Percentiles rank a stretch among this genome's conserved stretches.
These are phyloP conservation scores for Heliornis fulica DNA, from an alignment of 2,113 vertebrate species.

Conservation along the genomic window DNA sequence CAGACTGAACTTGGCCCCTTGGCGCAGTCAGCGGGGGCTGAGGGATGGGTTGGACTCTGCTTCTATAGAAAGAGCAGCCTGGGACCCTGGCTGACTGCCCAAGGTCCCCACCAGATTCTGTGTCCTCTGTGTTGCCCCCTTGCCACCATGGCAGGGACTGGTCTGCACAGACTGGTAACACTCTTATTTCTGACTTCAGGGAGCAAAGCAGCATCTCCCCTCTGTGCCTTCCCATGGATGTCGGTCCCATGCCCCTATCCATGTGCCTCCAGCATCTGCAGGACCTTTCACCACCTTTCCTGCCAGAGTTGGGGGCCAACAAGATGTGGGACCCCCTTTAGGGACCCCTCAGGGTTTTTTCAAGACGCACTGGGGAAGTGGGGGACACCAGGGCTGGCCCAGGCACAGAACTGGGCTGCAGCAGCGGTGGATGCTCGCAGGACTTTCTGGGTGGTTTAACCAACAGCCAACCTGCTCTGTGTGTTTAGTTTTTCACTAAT, in stretches of 20 bases:
- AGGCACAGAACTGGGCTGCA: rapidly evolving
- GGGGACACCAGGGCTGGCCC: not conserved
- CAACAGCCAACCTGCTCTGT: not conserved
- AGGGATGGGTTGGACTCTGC: not conserved
- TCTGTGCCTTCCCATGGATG: not conserved
- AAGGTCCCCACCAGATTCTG: rapidly evolving
- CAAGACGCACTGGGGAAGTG: not conserved
- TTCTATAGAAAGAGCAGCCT: not conserved
- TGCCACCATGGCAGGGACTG: rapidly evolving
- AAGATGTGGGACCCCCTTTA: not conserved
- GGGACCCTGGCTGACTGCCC: too few relatives aligned
- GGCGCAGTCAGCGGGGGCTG: not conserved
- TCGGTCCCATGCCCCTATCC: not conserved
- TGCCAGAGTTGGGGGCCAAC: not conserved
- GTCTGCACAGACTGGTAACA: not conserved
- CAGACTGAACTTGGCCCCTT: rapidly evolving
- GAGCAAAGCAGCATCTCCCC: not conserved
- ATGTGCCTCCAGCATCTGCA: not conserved
- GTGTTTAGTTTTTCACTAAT: not conserved
- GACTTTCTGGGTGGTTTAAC: not conserved
- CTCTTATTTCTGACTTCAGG: not conserved
- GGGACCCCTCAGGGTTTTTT: not conserved
- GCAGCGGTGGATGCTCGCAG: rapidly evolving
- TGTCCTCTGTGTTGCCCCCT: not conserved
- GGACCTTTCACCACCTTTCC: not conserved